Evolutionary conservation across 2,888 invertebrate genomes (phyloP), one percentile per base, ranked within the genome.

Genomic region (Malthinus flaveolus): DNA sequence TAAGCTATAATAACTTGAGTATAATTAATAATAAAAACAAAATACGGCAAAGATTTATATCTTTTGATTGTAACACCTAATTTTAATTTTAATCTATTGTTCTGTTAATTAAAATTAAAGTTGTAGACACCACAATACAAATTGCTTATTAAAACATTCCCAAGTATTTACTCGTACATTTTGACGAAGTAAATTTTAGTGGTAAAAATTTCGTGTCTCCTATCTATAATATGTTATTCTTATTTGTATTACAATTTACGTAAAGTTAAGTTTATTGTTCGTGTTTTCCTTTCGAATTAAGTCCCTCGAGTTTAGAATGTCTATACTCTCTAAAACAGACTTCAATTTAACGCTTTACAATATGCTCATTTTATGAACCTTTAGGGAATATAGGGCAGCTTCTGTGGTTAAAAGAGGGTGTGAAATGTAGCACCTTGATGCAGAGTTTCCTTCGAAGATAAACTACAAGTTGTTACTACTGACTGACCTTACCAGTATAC

Each of bases 371-470:
- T 45, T 52, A 46, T 35, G 46, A 46, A 31, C 15, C 52, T 32
- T 32, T 15, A 7, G 52, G 36, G 52, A 46, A 42, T 42, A 42
- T 13, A 11, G 39, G 45, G 8, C 32, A 11, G 12, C 35, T 31
- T 8, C 33, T 10, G 46, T 46, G 36, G 42, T 42, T 32, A 32
- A 31, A 35, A 46, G 52, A 52, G 47, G 39, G 48, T 39, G 54
- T 48, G 32, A 48, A 54, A 48, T 54, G 46, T 54, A 54, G 48
- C 54, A 48, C 54, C 54, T 34, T 46, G 45, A 23, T 52, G 46
- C 45, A 35, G 36, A 36, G 47, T 54, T 54, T 46, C 46, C 48
- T 48, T 33, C 11, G 11, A 47, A 39, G 51, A 52, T 52, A 52
- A 52, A 45, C 42, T 52, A 23, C 23, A 52, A 36, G 50, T 44